Base-by-base conservation (phyloP, 2,888 invertebrate genomes). In the Nymphalis urticae region DNA sequence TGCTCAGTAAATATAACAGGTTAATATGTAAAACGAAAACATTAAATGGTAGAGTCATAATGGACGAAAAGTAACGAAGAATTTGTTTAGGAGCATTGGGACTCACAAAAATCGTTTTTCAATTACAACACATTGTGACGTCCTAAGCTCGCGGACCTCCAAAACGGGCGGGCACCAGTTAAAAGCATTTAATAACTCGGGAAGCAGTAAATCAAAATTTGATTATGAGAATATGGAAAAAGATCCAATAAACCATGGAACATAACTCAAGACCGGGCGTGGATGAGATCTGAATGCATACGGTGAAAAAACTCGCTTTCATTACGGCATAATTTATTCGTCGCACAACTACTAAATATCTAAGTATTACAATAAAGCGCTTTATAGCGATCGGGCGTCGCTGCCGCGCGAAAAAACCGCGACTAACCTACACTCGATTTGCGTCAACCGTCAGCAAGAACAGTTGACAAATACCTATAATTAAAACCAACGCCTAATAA, bases 151-250 rank as follows among this genome's bases (percentile, higher is more conserved):
- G 70, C 71, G 73, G 73, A 77, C 68, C 72, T 75, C 77, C 77
- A 70, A 75, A 82, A 79, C 79, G 75, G 79, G 74, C 75, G 75
- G 74, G 72, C 73, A 75, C 66, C 67, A 64, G 82, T 82, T 81
- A 83, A 85, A 82, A 80, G 83, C 79, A 84, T 87, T 85, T 87
- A 85, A 86, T 86, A 85, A 85, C 80, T 77, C 79, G 77, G 75
- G 72, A 75, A 75, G 80, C 79, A 76, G 80, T 91, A 90, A 90
- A 91, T 91, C 90, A 90, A 86, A 84, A 81, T 86, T 86, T 87
- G 86, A 90, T 87, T 87, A 86, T 82, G 82, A 81, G 82, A 82
- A 84, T 79, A 79, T 79, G 74, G 82, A 80, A 85, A 86, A 85
- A 87, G 85, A 82, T 77, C 73, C 72, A 72, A 74, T 72, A 72